Evolutionary conservation across 2,888 invertebrate genomes (phyloP).

Genomic region (Lordiphosa fenestrarum): DNA sequence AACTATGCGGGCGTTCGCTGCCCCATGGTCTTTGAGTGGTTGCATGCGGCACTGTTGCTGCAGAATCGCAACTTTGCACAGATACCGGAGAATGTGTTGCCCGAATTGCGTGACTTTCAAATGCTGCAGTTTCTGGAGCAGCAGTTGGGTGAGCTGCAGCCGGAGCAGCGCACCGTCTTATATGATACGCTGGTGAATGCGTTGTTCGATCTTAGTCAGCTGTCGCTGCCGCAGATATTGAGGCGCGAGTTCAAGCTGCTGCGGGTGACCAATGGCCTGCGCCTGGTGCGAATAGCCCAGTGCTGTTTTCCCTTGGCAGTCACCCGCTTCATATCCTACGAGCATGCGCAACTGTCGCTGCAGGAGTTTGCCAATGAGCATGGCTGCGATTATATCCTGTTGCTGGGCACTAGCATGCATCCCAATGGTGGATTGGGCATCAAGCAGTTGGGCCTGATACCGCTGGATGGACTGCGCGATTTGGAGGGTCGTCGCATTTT

Average conservation of each 20-base stretch:
- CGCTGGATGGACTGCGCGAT: constrained; percentile 21
- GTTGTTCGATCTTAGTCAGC: constrained; percentile 27
- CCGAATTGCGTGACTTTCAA: constrained; percentile 21
- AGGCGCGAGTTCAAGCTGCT: constrained; percentile 48
- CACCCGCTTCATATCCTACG: constrained; percentile 38
- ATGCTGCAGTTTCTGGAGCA: constrained; percentile 29
- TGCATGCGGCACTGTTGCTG: constrained; percentile 43
- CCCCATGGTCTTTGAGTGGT: constrained; percentile 29
- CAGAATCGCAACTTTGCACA: constrained; percentile 28
- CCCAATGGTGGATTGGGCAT: constrained; percentile 11
- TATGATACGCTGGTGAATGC: constrained; percentile 22
- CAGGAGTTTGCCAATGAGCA: constrained; percentile 30
- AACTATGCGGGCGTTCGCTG: constrained; percentile 17
- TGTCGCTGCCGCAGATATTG: constrained; percentile 39
- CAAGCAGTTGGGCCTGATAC: constrained; percentile 38
- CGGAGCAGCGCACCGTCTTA: constrained; percentile 11
- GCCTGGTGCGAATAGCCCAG: constrained; percentile 18
- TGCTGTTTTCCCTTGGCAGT: constrained; percentile 51
- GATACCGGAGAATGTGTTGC: background rate
- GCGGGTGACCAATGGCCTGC: constrained; percentile 24
- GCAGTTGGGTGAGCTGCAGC: constrained; percentile 5
- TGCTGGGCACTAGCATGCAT: constrained; percentile 34
- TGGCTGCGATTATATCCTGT: constrained; percentile 31
- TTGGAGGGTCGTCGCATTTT: constrained; percentile 24
- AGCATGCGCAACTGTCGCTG: constrained; percentile 32